Base-by-base conservation (phyloP, 1,140 invertebrate species). In the Pomacea maculata region DNA sequence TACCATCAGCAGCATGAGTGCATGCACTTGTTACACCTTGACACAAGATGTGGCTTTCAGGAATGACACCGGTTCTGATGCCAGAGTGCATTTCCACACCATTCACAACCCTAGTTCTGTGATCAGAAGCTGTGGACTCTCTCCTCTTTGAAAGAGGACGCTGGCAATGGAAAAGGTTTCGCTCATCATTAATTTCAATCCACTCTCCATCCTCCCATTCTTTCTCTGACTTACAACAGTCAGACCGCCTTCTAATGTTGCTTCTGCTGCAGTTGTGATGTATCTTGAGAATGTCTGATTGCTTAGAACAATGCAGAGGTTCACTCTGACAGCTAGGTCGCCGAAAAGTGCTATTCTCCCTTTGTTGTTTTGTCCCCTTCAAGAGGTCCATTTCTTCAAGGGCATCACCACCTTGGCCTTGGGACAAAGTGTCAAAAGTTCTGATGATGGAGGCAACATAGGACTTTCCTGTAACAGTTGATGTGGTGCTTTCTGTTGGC, bases 381-480 rank as follows among this genome's bases (percentile, higher is more conserved):
- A 61, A 52, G 25, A 19, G 6, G 25, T 77, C 63, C 7, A 65
- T 25, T 5, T 64, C 77, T 21, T 78, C 11, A 61, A 61, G 77
- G 77, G 34, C 34, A 45, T 67, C 70, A 14, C 65, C 65, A n/a
- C 65, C 77, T 4, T 67, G 77, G 10, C 77, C 77, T n/a, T 67
- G 71, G 10, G 78, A 80, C 29, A 74, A 45, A 34, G 70, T 64
- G 29, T 80, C 78, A 25, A 25, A 64, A 54, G 34, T 75, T 14
- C 63, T 78, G 34, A 52, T 63, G 55, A 64, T 80, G 25, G 78
- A 80, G n/a, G 80, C 78, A 8, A 72, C 75, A 52, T 78, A 45
- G 61, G 82, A 83, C 21, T 83, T 83, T 3, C 15, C 63, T 34
- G 82, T 83, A 55, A 83, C 75, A 63, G 82, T 79, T n/a, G 82